Evolutionary conservation across 2,113 vertebrate genomes (phyloP).

Genomic region (Tachycineta bicolor): DNA sequence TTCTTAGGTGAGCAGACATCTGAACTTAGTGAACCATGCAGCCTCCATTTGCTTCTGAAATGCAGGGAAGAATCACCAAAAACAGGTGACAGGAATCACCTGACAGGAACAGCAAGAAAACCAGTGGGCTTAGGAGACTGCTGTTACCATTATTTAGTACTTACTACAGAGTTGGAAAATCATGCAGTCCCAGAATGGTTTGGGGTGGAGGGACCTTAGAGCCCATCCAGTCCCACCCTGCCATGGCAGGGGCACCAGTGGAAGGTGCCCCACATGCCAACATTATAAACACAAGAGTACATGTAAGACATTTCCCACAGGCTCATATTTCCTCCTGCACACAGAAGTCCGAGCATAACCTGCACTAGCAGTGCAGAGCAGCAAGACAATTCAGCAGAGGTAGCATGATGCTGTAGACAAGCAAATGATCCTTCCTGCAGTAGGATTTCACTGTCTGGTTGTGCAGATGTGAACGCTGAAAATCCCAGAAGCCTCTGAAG

Average conservation of each 20-base stretch:
- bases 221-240: not conserved
- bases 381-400: not conserved
- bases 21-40: not conserved
- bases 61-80: not conserved
- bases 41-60: not conserved
- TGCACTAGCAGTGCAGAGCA: not conserved
- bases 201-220: not conserved
- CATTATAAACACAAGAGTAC: too few species aligned
- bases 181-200: not conserved
- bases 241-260: not conserved
- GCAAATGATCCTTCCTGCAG: not conserved
- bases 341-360: not conserved
- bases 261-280: not conserved
- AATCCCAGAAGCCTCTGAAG: not conserved
- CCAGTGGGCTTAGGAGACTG: not conserved
- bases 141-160: not conserved
- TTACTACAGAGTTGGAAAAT: not conserved
- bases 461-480: fast-evolving
- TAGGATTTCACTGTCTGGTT: not conserved
- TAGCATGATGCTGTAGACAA: not conserved
- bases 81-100: too few species aligned
- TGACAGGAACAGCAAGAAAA: not conserved
- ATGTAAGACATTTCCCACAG: not conserved
- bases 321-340: not conserved
- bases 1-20: not conserved